Base-by-base conservation (phyloP, 2,113 vertebrate species). In the Speoplatyrhinus poulsoni region DNA sequence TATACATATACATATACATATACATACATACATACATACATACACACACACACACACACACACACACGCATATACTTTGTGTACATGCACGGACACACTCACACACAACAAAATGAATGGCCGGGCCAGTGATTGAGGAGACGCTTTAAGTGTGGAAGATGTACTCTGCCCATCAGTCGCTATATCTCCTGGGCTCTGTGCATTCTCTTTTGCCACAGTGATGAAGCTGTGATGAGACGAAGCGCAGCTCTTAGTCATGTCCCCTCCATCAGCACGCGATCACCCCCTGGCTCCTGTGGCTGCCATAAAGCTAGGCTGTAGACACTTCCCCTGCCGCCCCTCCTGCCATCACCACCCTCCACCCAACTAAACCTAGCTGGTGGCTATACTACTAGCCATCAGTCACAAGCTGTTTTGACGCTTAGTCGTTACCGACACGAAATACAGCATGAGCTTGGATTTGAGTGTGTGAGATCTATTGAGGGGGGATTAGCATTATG, bases 181-280 rank as follows among this genome's bases (percentile, higher is more conserved):
- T 62, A 82, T 86, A 86, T 85, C 66, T 87, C 60, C 68, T 60
- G 1, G 48, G 53, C 60, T 70, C 77, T 76, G 70, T 58, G 26
- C 5, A 66, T 81, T 67, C 64, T 77, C 53, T 32, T 74, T 75
- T 67, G 73, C 70, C 57, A 62, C 60, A 57, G 70, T 81, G 83
- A 87, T 82, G 83, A 87, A 85, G 75, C 67, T 70, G 68, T 67
- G 81, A 88, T 86, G 88, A 85, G 83, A 79, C 61, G 68, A 73
- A 61, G 69, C 70, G 4, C 53, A 55, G 16, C 70, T 73, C 56
- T 81, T 85, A 85, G 83, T 87, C 83, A 85, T 86, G 71, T 84
- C 55, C 47, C 62, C 72, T 61, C 60, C 72, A 76, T 88, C 85
- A 84, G 67, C 71, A 57, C 50, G 74, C 55, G 56, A 36, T 79